Evolutionary conservation across 2,113 vertebrate genomes (phyloP).

Genomic region (Eulemur macaco): DNA sequence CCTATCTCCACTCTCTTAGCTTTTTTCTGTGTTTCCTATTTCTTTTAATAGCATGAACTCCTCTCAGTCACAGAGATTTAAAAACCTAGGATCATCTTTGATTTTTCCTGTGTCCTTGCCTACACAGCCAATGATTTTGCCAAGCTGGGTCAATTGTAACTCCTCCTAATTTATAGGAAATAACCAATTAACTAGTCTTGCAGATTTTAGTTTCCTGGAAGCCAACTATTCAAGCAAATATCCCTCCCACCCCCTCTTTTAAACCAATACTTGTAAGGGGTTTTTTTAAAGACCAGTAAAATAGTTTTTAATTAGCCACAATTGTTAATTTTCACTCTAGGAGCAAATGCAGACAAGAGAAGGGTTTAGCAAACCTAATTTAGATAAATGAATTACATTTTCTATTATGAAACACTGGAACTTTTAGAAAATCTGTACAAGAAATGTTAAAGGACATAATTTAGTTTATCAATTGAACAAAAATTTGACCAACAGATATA

Average conservation of each 20-base stretch:
- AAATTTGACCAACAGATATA: not conserved
- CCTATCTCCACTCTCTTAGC: not conserved
- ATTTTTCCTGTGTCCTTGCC: not conserved
- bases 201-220: not conserved
- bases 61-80: constrained; percentile 21
- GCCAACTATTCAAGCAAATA: constrained; percentile 26
- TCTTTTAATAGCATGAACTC: not conserved
- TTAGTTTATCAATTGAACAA: not conserved
- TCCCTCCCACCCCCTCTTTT: not conserved
- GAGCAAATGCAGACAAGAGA: not conserved
- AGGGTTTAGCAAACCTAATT: constrained; percentile 8
- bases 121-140: not conserved
- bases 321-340: constrained; percentile 9
- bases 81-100: constrained; percentile 2
- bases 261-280: not conserved
- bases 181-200: constrained; percentile 24
- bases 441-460: not conserved
- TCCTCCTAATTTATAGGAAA: constrained; percentile 47
- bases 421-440: not conserved
- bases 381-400: constrained; percentile 9
- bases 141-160: not conserved
- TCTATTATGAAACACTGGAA: not conserved
- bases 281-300: constrained; percentile 36
- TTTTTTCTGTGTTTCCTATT: not conserved
- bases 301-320: constrained; percentile 11